A percentile compares a stretch with the other conserved stretches of the same genome.
Evolutionary conservation across 2,797 vertebrate genomes (phyloP).

Genomic region (Sebastolobus alascanus): DNA sequence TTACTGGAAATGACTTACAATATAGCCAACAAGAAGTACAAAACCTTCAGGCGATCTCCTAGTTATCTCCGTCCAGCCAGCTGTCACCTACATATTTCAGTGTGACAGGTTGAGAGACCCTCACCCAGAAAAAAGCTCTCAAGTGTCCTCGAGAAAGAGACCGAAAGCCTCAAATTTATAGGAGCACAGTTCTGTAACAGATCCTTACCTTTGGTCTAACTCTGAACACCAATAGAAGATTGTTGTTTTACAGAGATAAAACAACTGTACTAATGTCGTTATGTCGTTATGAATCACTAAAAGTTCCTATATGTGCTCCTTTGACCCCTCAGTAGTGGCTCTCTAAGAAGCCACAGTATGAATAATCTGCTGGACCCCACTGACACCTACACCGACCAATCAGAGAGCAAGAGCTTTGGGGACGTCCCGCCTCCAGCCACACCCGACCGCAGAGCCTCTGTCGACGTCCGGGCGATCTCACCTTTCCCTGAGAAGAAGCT

Average conservation of each 20-base stretch:
- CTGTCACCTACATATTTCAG: too few relatives aligned
- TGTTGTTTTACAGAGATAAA: not conserved
- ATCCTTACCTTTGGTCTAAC: not conserved
- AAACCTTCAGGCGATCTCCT: too few relatives aligned
- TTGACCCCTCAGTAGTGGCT: slow-evolving; percentile 53
- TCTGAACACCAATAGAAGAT: not conserved
- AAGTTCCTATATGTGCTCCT: not conserved
- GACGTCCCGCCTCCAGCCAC: slow-evolving; percentile 70
- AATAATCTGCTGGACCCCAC: slow-evolving; percentile 88
- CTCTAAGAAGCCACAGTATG: slow-evolving; percentile 89
- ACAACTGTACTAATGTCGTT: not conserved
- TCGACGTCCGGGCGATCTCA: slow-evolving; percentile 69
- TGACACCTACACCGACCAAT: slow-evolving; percentile 73
- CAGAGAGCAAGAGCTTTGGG: slow-evolving; percentile 66
- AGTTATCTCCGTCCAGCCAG: too few relatives aligned
- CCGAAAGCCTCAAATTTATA: not conserved
- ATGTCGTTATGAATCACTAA: not conserved
- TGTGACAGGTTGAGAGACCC: too few relatives aligned
- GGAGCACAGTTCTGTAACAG: not conserved
- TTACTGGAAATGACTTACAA: too few relatives aligned
- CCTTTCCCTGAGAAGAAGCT: slow-evolving; percentile 72
- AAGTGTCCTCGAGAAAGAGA: too few relatives aligned
- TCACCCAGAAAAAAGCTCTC: too few relatives aligned
- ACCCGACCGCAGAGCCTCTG: slow-evolving; percentile 73
- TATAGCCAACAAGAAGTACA: too few relatives aligned